Base-by-base conservation (phyloP, 2,113 vertebrate species). In the Panthera leo region DNA sequence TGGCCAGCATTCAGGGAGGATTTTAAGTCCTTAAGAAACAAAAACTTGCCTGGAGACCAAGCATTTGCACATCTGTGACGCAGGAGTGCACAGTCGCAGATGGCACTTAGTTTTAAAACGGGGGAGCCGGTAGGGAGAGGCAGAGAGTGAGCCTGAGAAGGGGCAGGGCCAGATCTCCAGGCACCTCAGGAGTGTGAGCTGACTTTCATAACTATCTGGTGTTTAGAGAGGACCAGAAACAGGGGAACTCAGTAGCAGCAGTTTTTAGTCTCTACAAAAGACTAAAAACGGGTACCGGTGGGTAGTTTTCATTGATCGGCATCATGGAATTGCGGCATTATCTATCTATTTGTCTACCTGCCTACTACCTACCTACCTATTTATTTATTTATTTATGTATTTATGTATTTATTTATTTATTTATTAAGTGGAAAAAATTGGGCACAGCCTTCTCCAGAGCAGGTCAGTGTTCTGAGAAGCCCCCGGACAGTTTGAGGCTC, bases 1-100 rank as follows among this genome's bases (percentile, higher is more conserved):
- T 12, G 95, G 97, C 98, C 98, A 98, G 98, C 98, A 94, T 98
- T 98, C 97, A 97, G 97, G 80, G 92, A 98, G 83, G 79, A 96
- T 85, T 68, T 91, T 85, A 51, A 97, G 96, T 96, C n/a, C 88
- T 97, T 86, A 96, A 94, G 87, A 93, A 96, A 92, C 83, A 95
- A 84, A 94, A 93, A 70, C 48, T 92, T 95, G 76, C 95, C 97
- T 96, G 79, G 70, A 85, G 78, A 58, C 29, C 82, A 93, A 96
- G 94, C 88, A 27, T 84, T 83, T 34, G 61, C 25, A 55, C 82
- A 63, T 76, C n/a, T 90, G 51, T 89, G 65, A 2, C 48, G 0
- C 58, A 94, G 96, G 83, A 61, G 2, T 2, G 0, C 25, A 63
- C 89, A 31, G 63, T 89, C 85, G 34, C 92, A 86, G 96, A 6